Conservation (phyloP, 2,888 invertebrate species). For the Neuroscelio doddi region DNA sequence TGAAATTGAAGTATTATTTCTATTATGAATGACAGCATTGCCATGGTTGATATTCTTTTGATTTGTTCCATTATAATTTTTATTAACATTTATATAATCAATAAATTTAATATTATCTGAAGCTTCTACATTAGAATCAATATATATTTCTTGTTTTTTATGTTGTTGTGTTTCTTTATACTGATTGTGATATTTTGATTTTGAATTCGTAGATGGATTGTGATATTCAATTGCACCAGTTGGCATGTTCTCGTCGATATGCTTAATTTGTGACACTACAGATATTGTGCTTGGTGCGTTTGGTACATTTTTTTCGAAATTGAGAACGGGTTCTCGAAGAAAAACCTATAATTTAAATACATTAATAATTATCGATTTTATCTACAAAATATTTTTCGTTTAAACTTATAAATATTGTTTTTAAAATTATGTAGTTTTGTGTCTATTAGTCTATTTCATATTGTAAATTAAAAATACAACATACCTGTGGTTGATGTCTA, state of each 20-base stretch:
- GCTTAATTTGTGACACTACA: constrained; percentile 32
- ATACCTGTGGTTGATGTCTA: constrained; percentile 28
- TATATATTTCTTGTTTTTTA: constrained; percentile 33
- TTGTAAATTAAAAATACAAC: not conserved
- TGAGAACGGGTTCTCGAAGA: constrained; percentile 44
- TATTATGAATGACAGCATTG: too few relatives aligned
- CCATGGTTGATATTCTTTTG: too few relatives aligned
- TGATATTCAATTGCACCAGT: constrained; percentile 62
- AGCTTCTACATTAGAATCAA: constrained; percentile 57
- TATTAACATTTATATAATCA: constrained; percentile 20
- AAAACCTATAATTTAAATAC: constrained; percentile 24
- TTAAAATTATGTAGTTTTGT: too few relatives aligned
- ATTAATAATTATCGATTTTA: too few relatives aligned
- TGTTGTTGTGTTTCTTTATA: constrained; percentile 46
- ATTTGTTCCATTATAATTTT: too few relatives aligned
- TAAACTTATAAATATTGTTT: too few relatives aligned
- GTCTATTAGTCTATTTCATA: not conserved
- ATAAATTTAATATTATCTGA: constrained; percentile 54
- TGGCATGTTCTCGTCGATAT: constrained; percentile 54
- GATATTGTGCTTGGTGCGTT: constrained; percentile 8
- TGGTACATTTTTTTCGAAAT: constrained; percentile 37
- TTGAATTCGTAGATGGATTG: constrained; percentile 58
- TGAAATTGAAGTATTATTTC: constrained; percentile 34
- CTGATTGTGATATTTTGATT: constrained; percentile 47
- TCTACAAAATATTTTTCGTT: too few relatives aligned